Conservation (phyloP, 2,888 invertebrate genomes). For the Gerosis bhagava region DNA sequence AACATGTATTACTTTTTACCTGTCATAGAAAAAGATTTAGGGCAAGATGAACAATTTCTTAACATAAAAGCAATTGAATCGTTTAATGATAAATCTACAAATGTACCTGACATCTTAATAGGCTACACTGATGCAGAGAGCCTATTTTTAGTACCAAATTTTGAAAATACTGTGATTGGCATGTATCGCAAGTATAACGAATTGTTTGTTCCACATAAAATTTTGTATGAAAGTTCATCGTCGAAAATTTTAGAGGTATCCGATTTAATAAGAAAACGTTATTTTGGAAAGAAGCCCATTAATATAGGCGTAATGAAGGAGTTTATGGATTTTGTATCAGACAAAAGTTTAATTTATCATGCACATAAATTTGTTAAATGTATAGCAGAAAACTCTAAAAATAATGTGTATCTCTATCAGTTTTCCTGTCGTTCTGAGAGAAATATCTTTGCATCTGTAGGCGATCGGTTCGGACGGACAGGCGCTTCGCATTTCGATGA, state of each 20-base stretch:
- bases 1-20: constrained; percentile 51
- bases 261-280: constrained; percentile 45
- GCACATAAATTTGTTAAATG: constrained; percentile 38
- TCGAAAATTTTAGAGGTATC: constrained; percentile 42
- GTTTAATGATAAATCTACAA: constrained; percentile 42
- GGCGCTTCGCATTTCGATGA: constrained; percentile 59
- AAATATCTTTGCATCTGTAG: constrained; percentile 44
- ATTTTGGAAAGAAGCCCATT: constrained; percentile 44
- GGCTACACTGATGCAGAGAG: constrained; percentile 88
- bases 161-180: constrained; percentile 31
- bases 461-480: constrained; percentile 42
- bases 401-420: constrained; percentile 43
- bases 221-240: constrained; percentile 39
- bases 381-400: constrained; percentile 33
- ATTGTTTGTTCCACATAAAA: constrained; percentile 45
- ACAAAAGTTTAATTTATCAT: constrained; percentile 38
- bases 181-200: constrained; percentile 43
- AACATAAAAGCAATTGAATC: constrained; percentile 40
- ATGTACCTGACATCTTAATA: constrained; percentile 83
- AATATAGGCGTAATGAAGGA: constrained; percentile 39
- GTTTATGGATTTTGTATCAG: constrained; percentile 39
- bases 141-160: constrained; percentile 30
- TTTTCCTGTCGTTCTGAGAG: constrained; percentile 50
- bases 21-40: constrained; percentile 52
- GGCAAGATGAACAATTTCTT: constrained; percentile 44